A percentile compares a stretch with the other conserved stretches of the same genome.
Evolutionary conservation across 2,888 invertebrate species (phyloP).

Genomic region (Drosophila meridionalis): DNA sequence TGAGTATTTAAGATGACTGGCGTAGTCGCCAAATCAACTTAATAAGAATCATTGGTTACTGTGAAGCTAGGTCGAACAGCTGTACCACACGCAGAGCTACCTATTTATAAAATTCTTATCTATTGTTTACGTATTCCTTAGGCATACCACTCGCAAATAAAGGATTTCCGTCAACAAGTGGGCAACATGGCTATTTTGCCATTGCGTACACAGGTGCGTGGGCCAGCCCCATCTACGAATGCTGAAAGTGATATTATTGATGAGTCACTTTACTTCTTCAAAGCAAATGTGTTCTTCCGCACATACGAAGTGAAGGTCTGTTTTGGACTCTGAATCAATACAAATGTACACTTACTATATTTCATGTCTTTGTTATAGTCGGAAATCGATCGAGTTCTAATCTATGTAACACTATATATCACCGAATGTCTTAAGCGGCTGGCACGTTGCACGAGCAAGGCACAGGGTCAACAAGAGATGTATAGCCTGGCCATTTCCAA

Average conservation of each 20-base stretch:
- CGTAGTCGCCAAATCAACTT: too few species aligned
- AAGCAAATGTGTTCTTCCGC: conserved; percentile 99
- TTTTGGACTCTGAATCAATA: not conserved
- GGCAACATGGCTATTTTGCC: conserved; percentile 98
- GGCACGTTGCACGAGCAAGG: conserved; percentile 95
- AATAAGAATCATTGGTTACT: not conserved
- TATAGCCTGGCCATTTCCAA: conserved; percentile 96
- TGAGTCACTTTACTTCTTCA: conserved; percentile 98
- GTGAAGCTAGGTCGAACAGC: not conserved
- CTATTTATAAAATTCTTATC: conserved; percentile 10
- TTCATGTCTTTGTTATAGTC: conserved; percentile 87
- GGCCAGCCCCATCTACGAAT: conserved; percentile 93
- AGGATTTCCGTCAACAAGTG: conserved; percentile 89
- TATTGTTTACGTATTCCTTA: conserved; percentile 82
- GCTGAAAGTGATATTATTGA: conserved; percentile 96
- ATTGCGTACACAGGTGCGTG: conserved; percentile 94
- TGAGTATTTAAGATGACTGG: conserved; percentile 24
- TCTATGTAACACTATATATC: conserved; percentile 98
- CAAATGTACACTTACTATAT: not conserved
- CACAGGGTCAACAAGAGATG: conserved; percentile 97
- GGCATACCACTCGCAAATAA: conserved; percentile 98
- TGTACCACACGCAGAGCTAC: conserved; percentile 24
- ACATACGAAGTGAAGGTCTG: conserved; percentile 98
- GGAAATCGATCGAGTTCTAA: conserved; percentile 97
- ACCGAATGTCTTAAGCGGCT: conserved; percentile 98